Evolutionary conservation across 1,140 invertebrate genomes (phyloP).

Genomic region (Macrocentrus cingulum): DNA sequence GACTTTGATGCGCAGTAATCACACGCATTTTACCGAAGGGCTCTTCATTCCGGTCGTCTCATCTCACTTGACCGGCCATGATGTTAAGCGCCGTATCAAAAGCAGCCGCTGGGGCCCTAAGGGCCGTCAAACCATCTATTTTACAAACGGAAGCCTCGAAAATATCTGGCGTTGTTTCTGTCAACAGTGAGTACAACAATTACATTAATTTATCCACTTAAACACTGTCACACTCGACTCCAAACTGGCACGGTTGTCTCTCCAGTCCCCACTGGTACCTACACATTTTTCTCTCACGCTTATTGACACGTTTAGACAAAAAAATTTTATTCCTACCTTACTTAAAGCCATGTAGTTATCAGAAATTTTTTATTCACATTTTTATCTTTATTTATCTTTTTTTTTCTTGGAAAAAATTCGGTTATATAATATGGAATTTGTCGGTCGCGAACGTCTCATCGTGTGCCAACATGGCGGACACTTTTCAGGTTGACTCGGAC

Average conservation of each 20-base stretch:
- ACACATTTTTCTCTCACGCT: no score
- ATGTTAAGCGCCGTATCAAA: conserved; percentile 68
- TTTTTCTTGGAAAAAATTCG: neutral
- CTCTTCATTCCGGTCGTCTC: conserved; percentile 37
- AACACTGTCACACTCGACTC: no score
- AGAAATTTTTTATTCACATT: neutral
- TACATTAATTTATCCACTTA: no score
- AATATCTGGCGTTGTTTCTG: conserved; percentile 58
- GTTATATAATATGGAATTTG: conserved; percentile 21
- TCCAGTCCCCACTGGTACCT: no score
- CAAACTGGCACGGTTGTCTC: no score
- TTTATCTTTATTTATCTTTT: neutral
- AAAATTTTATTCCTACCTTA: no score
- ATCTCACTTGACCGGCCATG: conserved; percentile 56
- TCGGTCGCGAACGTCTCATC: conserved; percentile 18
- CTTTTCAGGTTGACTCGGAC: neutral
- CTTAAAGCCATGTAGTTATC: no score
- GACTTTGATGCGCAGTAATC: no score
- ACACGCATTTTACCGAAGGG: no score
- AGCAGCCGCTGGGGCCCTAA: conserved; percentile 63
- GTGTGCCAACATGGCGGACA: conserved; percentile 22
- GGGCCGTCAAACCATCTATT: conserved; percentile 63
- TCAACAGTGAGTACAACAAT: conserved; percentile 62
- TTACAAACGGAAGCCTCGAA: conserved; percentile 62
- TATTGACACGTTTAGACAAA: no score